Evolutionary conservation across 2,797 vertebrate genomes (phyloP).

Genomic region (Tolypeutes matacus): DNA sequence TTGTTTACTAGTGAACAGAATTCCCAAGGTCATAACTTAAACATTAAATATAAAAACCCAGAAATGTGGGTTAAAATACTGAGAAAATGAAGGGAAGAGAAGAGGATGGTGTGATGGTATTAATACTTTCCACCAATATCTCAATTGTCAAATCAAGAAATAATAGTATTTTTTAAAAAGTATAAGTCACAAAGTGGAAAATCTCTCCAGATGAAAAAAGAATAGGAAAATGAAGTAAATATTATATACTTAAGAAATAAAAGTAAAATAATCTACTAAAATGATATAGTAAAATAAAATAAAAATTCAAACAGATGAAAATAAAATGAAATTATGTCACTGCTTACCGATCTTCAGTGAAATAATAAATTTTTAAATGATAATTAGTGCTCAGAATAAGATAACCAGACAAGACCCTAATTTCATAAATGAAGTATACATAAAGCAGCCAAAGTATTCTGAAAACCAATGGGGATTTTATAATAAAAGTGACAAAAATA

Average conservation of each 20-base stretch:
- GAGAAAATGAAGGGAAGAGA: neutral
- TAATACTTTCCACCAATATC: neutral
- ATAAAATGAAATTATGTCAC: conserved; percentile 9
- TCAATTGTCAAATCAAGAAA: neutral
- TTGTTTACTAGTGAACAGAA: neutral
- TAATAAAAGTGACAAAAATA: conserved; percentile 56
- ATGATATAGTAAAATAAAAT: conserved; percentile 10
- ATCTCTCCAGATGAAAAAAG: neutral
- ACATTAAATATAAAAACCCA: neutral
- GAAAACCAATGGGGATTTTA: conserved; percentile 5
- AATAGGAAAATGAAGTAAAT: conserved; percentile 11
- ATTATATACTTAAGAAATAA: neutral
- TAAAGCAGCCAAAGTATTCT: neutral
- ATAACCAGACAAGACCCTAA: neutral
- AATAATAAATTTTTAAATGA: neutral
- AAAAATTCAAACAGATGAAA: neutral
- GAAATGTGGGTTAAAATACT: neutral
- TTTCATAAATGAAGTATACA: neutral
- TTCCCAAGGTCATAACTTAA: neutral
- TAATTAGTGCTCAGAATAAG: conserved; percentile 49
- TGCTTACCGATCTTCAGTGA: neutral
- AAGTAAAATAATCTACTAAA: conserved; percentile 39
- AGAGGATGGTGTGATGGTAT: too few relatives aligned
- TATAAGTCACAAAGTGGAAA: conserved; percentile 51
- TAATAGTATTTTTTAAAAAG: too few relatives aligned